Base-by-base conservation (phyloP, 2,797 vertebrate genomes). In the Hyperoplus immaculatus region DNA sequence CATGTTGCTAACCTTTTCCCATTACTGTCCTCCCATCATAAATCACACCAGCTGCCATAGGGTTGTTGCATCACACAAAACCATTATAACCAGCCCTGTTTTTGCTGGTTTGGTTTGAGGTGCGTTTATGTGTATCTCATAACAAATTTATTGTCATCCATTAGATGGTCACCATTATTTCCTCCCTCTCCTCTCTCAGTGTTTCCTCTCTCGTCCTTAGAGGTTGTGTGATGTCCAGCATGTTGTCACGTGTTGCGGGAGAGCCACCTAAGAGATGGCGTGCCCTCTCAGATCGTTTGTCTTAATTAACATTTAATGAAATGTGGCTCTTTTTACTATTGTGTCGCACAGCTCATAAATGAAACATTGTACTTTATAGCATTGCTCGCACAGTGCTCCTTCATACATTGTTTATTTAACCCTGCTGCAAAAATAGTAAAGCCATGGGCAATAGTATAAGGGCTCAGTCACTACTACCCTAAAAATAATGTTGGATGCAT, bases 271-370 rank as follows among this genome's bases (percentile, higher is more conserved):
- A 92, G 95, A 96, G 94, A 96, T 96, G 95, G 94, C 96, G 94
- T 95, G 95, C 96, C 93, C 95, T 95, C 87, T 95, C 85, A 88
- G 92, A 95, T 94, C 95, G 95, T 98, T 97, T 96, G 95, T 97
- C 96, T 96, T 97, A 96, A 98, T 98, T 97, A 97, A 97, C 97
- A 93, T 97, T 97, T 97, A 96, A 98, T 97, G 96, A 97, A 97
- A 96, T 96, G 95, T 95, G 93, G 94, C 95, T 95, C 95, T 93
- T 96, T 95, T 96, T 96, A 93, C 95, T 94, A 93, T 95, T 87
- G 84, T 93, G 95, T 96, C 94, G 95, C 94, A 94, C 94, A 95
- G 91, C 96, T 98, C 96, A 97, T 97, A 96, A 98, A 98, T 98
- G 96, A 98, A 97, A 97, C 96, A 97, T 97, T 90, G 94, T 94